phyloP scores from a whole-genome alignment of 2,113 vertebrate species.

The Macrotis lagotis region DNA sequence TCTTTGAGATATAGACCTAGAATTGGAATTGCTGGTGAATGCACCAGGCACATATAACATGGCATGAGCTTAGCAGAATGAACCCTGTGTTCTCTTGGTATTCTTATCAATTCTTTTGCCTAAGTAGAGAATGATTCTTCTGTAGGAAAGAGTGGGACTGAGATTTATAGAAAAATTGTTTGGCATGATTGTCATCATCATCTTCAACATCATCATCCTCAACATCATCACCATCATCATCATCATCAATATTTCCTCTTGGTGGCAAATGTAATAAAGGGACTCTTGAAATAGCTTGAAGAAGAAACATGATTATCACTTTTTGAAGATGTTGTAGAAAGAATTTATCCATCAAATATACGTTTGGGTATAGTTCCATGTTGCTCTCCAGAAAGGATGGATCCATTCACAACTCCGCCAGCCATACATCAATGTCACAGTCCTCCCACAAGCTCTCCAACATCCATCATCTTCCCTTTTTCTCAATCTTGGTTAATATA shows the following conservation, averaged over 20 bases:
- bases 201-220: too few relatives aligned
- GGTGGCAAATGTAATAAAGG: background rate
- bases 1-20: too few relatives aligned
- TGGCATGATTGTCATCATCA: too few relatives aligned
- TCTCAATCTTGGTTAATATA: too few relatives aligned
- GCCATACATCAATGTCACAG: too few relatives aligned
- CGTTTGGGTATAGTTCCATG: too few relatives aligned
- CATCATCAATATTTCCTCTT: background rate
- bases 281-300: background rate
- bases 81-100: background rate
- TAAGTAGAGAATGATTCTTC: background rate
- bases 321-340: background rate
- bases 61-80: background rate
- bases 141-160: background rate
- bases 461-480: too few relatives aligned
- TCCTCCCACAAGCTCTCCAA: too few relatives aligned
- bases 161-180: background rate
- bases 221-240: background rate
- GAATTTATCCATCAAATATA: background rate
- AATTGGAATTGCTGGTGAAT: too few relatives aligned
- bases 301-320: background rate
- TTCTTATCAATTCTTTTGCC: background rate
- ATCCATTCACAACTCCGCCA: too few relatives aligned
- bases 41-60: background rate
- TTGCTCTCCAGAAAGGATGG: too few relatives aligned